Conservation (phyloP, 2,797 vertebrate genomes). For the Hephaestus fuliginosus region DNA sequence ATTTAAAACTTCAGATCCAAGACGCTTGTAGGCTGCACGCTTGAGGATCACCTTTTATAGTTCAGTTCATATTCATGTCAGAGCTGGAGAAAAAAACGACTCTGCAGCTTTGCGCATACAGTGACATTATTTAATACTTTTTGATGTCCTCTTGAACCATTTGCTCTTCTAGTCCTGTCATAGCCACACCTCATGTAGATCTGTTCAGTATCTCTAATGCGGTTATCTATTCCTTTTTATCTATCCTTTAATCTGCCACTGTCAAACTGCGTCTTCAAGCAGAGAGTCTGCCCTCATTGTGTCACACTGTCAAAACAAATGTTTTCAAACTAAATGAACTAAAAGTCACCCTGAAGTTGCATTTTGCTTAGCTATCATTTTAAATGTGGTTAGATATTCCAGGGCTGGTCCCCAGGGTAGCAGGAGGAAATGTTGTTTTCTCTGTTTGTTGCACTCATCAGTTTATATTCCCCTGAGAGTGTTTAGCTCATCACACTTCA, state of each 20-base stretch:
- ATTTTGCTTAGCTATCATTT: slow-evolving; percentile 57
- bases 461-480: slow-evolving; percentile 56
- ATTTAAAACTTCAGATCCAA: neutral
- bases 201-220: slow-evolving; percentile 8
- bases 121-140: slow-evolving; percentile 1
- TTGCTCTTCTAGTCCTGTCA: neutral
- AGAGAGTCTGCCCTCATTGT: slow-evolving; percentile 55
- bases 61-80: neutral
- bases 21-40: neutral
- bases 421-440: slow-evolving; percentile 35
- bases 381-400: slow-evolving; percentile 37
- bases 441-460: slow-evolving; percentile 61
- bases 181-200: slow-evolving; percentile 3
- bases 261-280: slow-evolving; percentile 28
- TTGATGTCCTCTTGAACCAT: neutral
- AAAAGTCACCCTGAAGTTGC: slow-evolving; percentile 27
- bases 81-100: neutral
- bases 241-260: slow-evolving; percentile 33
- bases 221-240: slow-evolving; percentile 27
- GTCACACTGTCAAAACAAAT: slow-evolving; percentile 51
- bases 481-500: slow-evolving; percentile 48
- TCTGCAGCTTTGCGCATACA: neutral
- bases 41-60: neutral
- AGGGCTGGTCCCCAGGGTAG: slow-evolving; percentile 40
- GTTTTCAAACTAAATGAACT: slow-evolving; percentile 41